These are phyloP conservation scores for Apoderus coryli DNA, from an alignment of 2,888 invertebrate species.

Conservation along the genomic window DNA sequence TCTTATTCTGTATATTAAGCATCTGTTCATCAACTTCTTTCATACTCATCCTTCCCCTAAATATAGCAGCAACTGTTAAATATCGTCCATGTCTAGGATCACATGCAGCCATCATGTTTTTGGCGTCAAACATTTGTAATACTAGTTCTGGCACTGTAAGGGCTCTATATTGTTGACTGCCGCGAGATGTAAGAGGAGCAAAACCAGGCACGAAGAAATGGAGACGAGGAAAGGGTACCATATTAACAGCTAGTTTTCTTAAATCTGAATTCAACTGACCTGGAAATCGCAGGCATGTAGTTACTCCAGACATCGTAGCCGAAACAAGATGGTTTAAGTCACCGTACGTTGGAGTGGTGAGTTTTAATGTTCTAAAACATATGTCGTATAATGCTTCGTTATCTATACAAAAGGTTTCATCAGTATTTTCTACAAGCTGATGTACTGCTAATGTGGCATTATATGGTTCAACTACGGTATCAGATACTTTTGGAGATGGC, in stretches of 20 bases:
- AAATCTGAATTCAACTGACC: slow-evolving; percentile 90
- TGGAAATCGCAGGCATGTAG: slow-evolving; percentile 81
- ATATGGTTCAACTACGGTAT: slow-evolving; percentile 85
- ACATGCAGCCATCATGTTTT: slow-evolving; percentile 95
- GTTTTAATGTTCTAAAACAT: slow-evolving; percentile 77
- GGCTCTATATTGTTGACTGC: slow-evolving; percentile 74
- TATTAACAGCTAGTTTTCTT: slow-evolving; percentile 84
- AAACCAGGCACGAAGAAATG: slow-evolving; percentile 96
- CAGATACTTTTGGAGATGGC: slow-evolving; percentile 75
- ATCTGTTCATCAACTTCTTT: slow-evolving; percentile 85
- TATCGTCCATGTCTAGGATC: slow-evolving; percentile 87
- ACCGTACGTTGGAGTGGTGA: slow-evolving; percentile 84
- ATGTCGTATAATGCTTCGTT: slow-evolving; percentile 88
- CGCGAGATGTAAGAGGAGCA: slow-evolving; percentile 81
- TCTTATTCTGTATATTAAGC: slow-evolving; percentile 92
- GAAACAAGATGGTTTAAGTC: slow-evolving; percentile 80
- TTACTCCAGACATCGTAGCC: slow-evolving; percentile 76
- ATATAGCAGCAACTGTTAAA: slow-evolving; percentile 81
- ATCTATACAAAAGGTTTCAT: slow-evolving; percentile 84
- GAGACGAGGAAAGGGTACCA: slow-evolving; percentile 93
- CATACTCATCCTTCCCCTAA: slow-evolving; percentile 88
- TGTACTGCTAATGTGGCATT: slow-evolving; percentile 84
- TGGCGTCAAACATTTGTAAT: slow-evolving; percentile 86
- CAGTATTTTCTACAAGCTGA: slow-evolving; percentile 80
- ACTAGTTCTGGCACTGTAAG: slow-evolving; percentile 85